These are phyloP conservation scores for Caenorhabditis uteleia DNA, from an alignment of 2,888 invertebrate genomes.

Conservation along the genomic window DNA sequence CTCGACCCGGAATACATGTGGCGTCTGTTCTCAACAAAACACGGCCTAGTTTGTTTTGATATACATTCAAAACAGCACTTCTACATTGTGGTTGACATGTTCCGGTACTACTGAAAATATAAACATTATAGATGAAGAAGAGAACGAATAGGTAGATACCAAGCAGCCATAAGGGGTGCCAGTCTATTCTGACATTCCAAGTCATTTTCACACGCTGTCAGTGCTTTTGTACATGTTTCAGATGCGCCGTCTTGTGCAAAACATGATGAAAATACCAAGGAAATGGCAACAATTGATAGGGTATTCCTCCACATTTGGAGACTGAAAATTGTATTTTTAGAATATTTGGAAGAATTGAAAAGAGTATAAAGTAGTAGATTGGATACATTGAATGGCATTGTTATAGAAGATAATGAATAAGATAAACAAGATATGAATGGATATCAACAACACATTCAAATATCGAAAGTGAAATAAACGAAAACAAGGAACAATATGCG, in stretches of 20 bases:
- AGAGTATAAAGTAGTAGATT: no score
- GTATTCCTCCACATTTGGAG: no score
- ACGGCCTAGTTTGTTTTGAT: conserved; percentile 67
- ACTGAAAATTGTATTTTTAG: conserved; percentile 4
- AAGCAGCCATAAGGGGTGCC: conserved; percentile 67
- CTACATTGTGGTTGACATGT: conserved; percentile 69
- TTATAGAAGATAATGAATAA: no score
- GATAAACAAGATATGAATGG: no score
- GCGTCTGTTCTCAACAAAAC: conserved; percentile 57
- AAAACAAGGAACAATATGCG: no score
- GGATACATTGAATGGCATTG: no score
- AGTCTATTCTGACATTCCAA: conserved; percentile 67
- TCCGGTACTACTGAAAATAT: conserved; percentile 61
- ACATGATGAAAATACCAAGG: not conserved
- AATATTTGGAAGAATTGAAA: no score
- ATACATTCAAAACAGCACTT: conserved; percentile 66
- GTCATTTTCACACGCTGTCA: conserved; percentile 64
- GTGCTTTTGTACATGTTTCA: conserved; percentile 57
- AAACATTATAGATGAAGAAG: not conserved
- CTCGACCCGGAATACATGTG: conserved; percentile 64
- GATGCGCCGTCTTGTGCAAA: conserved; percentile 44
- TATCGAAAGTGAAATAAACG: no score
- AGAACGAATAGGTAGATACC: conserved; percentile 40
- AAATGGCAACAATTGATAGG: not conserved
- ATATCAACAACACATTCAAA: no score